Percentiles rank a stretch among this genome's conserved stretches.
Evolutionary conservation across 2,113 vertebrate species (phyloP).

Genomic region (Thryonomys swinderianus): DNA sequence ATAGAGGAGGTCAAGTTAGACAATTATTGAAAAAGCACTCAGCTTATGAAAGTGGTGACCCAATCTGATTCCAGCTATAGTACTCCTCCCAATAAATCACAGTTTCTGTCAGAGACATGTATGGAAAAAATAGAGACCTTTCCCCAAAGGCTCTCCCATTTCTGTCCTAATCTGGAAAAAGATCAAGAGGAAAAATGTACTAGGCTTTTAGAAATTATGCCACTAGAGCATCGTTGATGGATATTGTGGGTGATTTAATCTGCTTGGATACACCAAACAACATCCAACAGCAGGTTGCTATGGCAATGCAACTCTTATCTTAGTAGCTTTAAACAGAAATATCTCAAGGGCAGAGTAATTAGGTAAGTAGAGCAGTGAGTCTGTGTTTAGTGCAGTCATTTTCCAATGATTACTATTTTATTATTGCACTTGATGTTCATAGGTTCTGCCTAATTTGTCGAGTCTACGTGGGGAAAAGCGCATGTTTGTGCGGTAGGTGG

Average conservation of each 20-base stretch:
- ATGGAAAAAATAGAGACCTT: neutral
- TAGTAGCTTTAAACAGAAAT: slow-evolving; percentile 66
- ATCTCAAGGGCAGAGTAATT: slow-evolving; percentile 74
- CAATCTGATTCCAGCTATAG: neutral
- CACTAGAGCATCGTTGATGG: slow-evolving; percentile 23
- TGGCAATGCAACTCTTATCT: slow-evolving; percentile 65
- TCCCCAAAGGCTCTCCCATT: neutral
- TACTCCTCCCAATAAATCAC: neutral
- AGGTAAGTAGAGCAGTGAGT: slow-evolving; percentile 73
- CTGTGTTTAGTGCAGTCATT: neutral
- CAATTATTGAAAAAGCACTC: neutral
- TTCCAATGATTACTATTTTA: neutral
- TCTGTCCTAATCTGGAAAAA: neutral
- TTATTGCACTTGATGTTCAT: neutral
- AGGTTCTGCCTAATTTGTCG: neutral
- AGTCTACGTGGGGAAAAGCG: neutral
- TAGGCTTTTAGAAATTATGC: slow-evolving; percentile 51
- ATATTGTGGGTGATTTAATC: slow-evolving; percentile 35
- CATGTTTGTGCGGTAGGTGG: neutral
- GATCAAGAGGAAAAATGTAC: slow-evolving; percentile 39
- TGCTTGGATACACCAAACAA: slow-evolving; percentile 24
- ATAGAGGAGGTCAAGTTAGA: neutral
- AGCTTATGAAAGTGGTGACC: neutral
- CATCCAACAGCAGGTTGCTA: slow-evolving; percentile 61
- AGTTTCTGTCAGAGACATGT: neutral